phyloP scores from a whole-genome alignment of 2,888 invertebrate genomes.

The Strigamia transsilvanica region DNA sequence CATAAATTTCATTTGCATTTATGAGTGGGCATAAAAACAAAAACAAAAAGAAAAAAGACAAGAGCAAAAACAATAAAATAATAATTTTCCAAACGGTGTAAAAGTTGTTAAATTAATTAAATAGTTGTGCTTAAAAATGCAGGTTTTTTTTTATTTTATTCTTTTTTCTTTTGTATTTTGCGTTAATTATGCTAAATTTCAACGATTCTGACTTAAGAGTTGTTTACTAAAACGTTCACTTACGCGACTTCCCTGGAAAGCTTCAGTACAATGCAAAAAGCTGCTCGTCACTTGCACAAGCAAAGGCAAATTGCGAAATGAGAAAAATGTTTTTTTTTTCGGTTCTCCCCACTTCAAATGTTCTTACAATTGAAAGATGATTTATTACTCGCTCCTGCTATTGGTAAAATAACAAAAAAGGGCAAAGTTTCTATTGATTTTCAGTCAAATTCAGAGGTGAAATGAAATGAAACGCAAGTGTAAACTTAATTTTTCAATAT shows the following conservation, averaged over 20 bases:
- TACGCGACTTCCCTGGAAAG: conserved; percentile 1
- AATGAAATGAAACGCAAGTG: conserved; percentile 40
- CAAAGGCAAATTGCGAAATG: conserved; percentile 30
- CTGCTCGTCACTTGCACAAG: conserved; percentile 26
- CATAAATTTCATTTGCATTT: conserved; percentile 45
- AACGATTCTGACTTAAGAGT: no score
- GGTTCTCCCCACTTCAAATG: background rate
- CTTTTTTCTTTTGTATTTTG: background rate
- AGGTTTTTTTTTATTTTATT: background rate
- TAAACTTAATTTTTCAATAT: conserved; percentile 41
- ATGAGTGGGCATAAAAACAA: conserved; percentile 12
- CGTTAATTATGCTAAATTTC: background rate
- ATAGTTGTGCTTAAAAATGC: background rate
- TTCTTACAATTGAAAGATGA: conserved; percentile 43
- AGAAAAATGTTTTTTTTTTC: conserved; percentile 35
- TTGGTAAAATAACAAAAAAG: conserved; percentile 33
- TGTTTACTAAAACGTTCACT: background rate
- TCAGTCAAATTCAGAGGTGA: conserved; percentile 29
- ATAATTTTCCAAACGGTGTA: background rate
- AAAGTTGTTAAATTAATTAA: conserved; percentile 26
- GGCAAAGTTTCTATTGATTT: conserved; percentile 32
- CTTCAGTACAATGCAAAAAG: conserved; percentile 24
- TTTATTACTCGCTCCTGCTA: conserved; percentile 42
- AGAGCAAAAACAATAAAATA: conserved; percentile 5
- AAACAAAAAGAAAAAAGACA: background rate